phyloP scores from a whole-genome alignment of 2,797 vertebrate species.

The Falco peregrinus region DNA sequence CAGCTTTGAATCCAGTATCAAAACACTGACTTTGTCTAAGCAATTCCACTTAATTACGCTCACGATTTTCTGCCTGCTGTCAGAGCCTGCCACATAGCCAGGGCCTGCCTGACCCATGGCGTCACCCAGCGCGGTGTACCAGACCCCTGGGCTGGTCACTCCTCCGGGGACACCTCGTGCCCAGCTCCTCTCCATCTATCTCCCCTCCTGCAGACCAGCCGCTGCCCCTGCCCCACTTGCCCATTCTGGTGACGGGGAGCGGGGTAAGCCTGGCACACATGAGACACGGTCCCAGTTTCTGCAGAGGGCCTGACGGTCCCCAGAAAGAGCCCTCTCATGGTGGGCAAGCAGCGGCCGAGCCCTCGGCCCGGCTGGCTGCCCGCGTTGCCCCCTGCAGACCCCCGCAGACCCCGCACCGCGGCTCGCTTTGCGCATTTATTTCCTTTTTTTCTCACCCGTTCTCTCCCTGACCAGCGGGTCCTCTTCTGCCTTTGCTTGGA shows the following conservation, averaged over 20 bases:
- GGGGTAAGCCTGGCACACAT: accelerated
- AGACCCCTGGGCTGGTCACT: background rate
- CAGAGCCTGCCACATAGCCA: accelerated
- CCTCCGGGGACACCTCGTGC: background rate
- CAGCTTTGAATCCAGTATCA: background rate
- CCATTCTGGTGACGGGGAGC: accelerated
- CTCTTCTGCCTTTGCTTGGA: background rate
- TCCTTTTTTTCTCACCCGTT: background rate
- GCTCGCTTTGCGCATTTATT: background rate
- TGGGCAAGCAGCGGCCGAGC: accelerated
- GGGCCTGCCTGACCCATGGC: background rate
- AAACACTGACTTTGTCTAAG: background rate
- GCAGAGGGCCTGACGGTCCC: background rate
- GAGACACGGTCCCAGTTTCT: accelerated
- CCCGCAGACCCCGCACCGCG: too few species aligned
- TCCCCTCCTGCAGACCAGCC: background rate
- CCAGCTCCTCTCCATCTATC: background rate
- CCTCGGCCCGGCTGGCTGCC: background rate
- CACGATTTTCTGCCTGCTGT: accelerated
- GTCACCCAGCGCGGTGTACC: accelerated
- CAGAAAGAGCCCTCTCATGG: background rate
- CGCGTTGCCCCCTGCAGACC: accelerated
- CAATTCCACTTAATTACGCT: accelerated
- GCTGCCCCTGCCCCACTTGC: background rate
- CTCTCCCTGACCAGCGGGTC: accelerated